Evolutionary conservation across 2,888 invertebrate species (phyloP).

Genomic region (Yponomeuta plumbellus): DNA sequence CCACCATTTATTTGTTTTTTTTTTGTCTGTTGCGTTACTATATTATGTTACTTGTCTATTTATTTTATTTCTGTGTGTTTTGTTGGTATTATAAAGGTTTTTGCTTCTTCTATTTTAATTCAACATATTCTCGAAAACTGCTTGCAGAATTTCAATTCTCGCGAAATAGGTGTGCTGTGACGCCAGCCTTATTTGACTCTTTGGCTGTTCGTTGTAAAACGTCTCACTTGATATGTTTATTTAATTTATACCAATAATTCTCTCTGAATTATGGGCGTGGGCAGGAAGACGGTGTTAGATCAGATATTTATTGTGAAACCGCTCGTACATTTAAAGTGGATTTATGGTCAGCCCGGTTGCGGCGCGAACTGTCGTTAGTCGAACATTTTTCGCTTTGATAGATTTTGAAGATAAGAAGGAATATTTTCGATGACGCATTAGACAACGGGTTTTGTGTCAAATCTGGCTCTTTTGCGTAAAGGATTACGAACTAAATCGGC

Average conservation of each 20-base stretch:
- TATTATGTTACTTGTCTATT: too few species aligned
- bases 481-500: too few species aligned
- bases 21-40: too few species aligned
- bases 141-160: background rate
- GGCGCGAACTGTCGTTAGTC: slow-evolving; percentile 4
- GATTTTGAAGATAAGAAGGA: too few species aligned
- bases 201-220: slow-evolving; percentile 55
- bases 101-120: too few species aligned
- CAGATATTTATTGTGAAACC: slow-evolving; percentile 67
- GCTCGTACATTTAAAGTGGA: slow-evolving; percentile 56
- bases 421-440: too few species aligned
- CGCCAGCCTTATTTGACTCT: slow-evolving; percentile 22
- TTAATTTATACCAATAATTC: slow-evolving; percentile 71
- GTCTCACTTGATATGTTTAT: slow-evolving; percentile 69
- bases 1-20: too few species aligned
- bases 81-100: too few species aligned
- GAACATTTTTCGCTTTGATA: background rate
- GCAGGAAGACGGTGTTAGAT: slow-evolving; percentile 70
- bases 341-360: slow-evolving; percentile 36
- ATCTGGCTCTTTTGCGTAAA: too few species aligned
- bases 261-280: slow-evolving; percentile 66
- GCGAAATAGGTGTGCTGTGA: background rate
- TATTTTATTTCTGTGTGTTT: too few species aligned
- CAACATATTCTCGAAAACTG: too few species aligned
- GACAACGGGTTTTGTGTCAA: too few species aligned